Evolutionary conservation across 2,113 vertebrate genomes (phyloP).

Genomic region (Thunnus thynnus): DNA sequence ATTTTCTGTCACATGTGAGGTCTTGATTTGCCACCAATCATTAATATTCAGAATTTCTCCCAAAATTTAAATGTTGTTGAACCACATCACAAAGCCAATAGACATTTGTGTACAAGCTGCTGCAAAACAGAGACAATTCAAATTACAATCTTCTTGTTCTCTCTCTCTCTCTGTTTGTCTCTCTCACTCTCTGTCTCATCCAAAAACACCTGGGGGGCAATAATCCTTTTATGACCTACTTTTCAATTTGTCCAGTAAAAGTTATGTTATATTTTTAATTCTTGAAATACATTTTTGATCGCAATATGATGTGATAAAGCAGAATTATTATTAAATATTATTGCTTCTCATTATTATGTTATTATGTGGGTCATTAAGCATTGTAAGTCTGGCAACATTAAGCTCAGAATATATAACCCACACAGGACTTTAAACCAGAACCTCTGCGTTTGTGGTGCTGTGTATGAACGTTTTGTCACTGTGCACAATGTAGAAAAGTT

Average conservation of each 20-base stretch:
- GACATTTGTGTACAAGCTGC: neutral
- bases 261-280: neutral
- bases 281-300: neutral
- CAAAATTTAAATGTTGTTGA: neutral
- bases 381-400: constrained; percentile 6
- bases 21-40: neutral
- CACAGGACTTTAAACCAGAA: neutral
- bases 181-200: neutral
- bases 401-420: neutral
- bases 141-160: neutral
- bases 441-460: neutral
- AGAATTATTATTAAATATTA: constrained; percentile 13
- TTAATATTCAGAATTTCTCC: neutral
- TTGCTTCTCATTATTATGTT: neutral
- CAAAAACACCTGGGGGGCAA: neutral
- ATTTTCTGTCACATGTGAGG: neutral
- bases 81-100: neutral
- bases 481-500: neutral
- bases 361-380: neutral
- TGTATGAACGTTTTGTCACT: neutral
- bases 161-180: neutral
- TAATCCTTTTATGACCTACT: constrained; percentile 7
- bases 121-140: neutral
- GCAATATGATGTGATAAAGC: constrained; percentile 5
- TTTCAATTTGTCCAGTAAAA: constrained; percentile 4